Base-by-base conservation (phyloP, 2,888 invertebrate genomes). In the Teinopalpus imperialis region DNA sequence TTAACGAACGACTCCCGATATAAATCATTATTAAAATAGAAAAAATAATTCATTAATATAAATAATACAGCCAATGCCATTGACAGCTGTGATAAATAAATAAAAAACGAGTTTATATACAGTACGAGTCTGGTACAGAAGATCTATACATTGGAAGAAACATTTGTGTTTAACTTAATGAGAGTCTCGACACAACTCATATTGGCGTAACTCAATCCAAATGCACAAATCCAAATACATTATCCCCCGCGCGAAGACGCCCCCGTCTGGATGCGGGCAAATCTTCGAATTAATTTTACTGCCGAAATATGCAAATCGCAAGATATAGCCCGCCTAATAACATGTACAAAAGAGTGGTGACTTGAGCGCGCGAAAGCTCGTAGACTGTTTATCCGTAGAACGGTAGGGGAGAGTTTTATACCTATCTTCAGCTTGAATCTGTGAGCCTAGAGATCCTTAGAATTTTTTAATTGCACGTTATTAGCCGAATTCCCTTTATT, bases 201-300 rank as follows among this genome's bases (percentile, higher is more conserved):
- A 81, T 79, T 61, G 76, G 75, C 62, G 70, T 61, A 66, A 66
- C 69, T 65, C 71, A 67, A 74, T 71, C 66, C 68, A 69, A 72
- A 74, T 86, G 86, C 85, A 85, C 74, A 85, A 78, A 80, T 82
- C 78, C 83, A 70, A 85, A 82, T 76, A 73, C 78, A 74, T 69
- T 66, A 69, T 62, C 69, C 68, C 67, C 69, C 70, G 65, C 51
- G 57, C 66, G 56, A 66, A 69, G 69, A 63, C 59, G 56, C 62
- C 53, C 34, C 67, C 66, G 73, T 71, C 76, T 69, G 66, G 80
- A 80, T 81, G 83, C 82, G 83, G 86, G 87, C 81, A 88, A 89
- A 89, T 89, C 89, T 89, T 88, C 86, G 89, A 89, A 89, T 89
- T 89, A 89, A 89, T 89, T 89, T 89, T 87, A 89, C 85, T 87